These are phyloP conservation scores for Hylia prasina DNA, from an alignment of 2,113 vertebrate genomes.

Conservation along the genomic window DNA sequence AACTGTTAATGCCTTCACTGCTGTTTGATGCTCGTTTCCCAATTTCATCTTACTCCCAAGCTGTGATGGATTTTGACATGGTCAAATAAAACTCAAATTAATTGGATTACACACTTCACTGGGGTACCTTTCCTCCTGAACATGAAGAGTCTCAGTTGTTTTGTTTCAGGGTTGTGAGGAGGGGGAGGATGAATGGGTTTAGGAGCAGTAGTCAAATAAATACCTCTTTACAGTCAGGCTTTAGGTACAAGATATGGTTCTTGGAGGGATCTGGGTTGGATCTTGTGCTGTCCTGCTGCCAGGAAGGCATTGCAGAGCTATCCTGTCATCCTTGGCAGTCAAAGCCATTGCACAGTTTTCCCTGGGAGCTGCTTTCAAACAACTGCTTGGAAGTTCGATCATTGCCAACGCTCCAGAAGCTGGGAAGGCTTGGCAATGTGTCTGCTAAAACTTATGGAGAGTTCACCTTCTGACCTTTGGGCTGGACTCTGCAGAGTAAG, in stretches of 20 bases:
- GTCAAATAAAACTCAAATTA: conserved; percentile 61
- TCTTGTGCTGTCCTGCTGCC: not conserved
- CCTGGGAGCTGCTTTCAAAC: not conserved
- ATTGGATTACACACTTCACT: conserved; percentile 65
- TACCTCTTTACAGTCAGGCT: conserved; percentile 12
- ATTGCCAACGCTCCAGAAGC: not conserved
- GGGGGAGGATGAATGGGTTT: not conserved
- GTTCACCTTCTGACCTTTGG: not conserved
- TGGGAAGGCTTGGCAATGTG: not conserved
- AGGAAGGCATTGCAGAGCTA: not conserved
- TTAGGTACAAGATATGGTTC: not conserved
- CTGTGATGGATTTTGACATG: conserved; percentile 40
- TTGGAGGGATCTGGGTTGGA: not conserved
- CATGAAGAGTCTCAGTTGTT: conserved; percentile 17
- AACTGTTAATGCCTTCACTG: not conserved
- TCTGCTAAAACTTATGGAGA: not conserved
- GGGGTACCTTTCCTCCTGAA: conserved; percentile 36
- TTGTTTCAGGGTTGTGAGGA: conserved; percentile 1
- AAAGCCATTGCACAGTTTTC: not conserved
- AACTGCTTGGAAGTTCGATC: not conserved
- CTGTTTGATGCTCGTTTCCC: conserved; percentile 17
- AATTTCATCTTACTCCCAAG: not conserved
- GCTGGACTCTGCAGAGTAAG: not conserved
- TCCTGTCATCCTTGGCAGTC: not conserved
- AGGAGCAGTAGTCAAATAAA: not conserved